Conservation (phyloP, 1,140 invertebrate genomes). For the Aphis gossypii region DNA sequence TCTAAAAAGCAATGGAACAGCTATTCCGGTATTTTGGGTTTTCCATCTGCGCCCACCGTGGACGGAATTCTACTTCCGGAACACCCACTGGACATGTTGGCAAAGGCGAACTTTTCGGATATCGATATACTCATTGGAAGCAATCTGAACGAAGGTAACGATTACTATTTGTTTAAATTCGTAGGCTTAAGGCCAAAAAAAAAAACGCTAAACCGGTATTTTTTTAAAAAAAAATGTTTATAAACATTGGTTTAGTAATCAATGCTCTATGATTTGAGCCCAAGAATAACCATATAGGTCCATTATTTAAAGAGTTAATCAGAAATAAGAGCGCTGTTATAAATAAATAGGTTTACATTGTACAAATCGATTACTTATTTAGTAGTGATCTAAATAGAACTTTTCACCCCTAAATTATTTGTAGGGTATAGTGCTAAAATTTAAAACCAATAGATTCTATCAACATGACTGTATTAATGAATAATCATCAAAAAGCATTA, state of each 20-base stretch:
- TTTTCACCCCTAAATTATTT: neutral
- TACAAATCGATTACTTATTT: too few species aligned
- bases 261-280: neutral
- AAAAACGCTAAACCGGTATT: neutral
- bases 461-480: neutral
- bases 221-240: too few species aligned
- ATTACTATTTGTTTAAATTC: neutral
- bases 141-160: slow-evolving; percentile 86
- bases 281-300: too few species aligned
- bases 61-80: slow-evolving; percentile 85
- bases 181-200: neutral
- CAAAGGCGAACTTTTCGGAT: slow-evolving; percentile 77
- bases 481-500: neutral
- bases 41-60: slow-evolving; percentile 86
- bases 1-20: slow-evolving; percentile 89
- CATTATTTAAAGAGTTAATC: neutral
- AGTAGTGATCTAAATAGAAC: neutral
- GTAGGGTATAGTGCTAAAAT: neutral
- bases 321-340: neutral
- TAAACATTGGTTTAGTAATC: neutral
- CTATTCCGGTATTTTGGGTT: slow-evolving; percentile 87
- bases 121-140: slow-evolving; percentile 87
- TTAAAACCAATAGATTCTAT: neutral
- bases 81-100: slow-evolving; percentile 82
- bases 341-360: neutral